Conservation (phyloP, 2,797 vertebrate genomes). For the Choloepus didactylus region DNA sequence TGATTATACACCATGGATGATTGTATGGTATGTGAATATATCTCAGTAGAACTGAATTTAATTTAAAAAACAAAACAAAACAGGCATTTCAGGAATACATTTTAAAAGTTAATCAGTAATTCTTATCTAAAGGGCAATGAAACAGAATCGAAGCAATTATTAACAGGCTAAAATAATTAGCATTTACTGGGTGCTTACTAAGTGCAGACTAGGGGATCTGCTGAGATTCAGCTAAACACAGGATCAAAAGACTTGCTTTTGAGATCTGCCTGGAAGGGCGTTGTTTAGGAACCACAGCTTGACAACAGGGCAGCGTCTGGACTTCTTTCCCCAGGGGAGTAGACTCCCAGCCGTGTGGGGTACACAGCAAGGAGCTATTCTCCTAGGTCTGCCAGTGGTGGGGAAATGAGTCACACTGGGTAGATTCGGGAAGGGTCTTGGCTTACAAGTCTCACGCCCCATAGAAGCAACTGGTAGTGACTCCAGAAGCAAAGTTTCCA, state of each 20-base stretch:
- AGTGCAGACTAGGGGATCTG: neutral
- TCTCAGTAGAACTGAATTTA: too few species aligned
- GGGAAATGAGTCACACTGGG: neutral
- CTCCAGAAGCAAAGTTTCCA: neutral
- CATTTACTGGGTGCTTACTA: neutral
- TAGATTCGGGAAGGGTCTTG: neutral
- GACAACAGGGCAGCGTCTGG: neutral
- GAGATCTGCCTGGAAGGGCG: neutral
- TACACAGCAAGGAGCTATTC: neutral
- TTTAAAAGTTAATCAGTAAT: neutral
- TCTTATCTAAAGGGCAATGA: neutral
- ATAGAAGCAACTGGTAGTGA: neutral
- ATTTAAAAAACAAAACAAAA: conserved; percentile 20
- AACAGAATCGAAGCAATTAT: neutral
- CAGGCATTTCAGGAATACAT: neutral
- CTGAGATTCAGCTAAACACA: neutral
- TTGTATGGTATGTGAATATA: too few species aligned
- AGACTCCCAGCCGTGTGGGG: neutral
- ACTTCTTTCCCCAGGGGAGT: too few species aligned
- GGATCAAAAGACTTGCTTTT: neutral
- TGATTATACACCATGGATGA: too few species aligned
- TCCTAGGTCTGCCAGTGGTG: neutral
- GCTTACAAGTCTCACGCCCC: neutral
- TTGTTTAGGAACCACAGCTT: neutral
- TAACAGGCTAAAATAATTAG: neutral